A percentile compares a stretch with the other conserved stretches of the same genome.
Evolutionary conservation across 2,797 vertebrate genomes (phyloP).

Genomic region (Lepilemur ruficaudatus): DNA sequence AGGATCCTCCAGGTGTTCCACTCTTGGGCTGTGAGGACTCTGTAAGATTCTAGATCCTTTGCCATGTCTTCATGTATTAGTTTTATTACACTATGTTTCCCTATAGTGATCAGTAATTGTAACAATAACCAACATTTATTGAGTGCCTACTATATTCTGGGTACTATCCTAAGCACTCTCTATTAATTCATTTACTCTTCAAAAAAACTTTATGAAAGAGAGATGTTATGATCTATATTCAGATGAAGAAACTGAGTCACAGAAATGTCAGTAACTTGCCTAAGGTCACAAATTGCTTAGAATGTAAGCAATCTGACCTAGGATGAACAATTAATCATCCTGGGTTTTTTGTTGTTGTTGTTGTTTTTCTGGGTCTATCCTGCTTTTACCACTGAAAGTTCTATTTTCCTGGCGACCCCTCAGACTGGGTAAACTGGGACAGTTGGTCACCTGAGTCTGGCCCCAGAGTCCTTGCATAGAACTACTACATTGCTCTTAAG

Average conservation of each 20-base stretch:
- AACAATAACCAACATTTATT: neutral
- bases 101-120: neutral
- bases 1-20: neutral
- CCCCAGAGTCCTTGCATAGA: neutral
- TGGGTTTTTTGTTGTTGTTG: neutral
- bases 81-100: neutral
- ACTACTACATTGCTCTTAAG: neutral
- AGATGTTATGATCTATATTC: neutral
- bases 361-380: neutral
- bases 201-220: neutral
- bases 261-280: neutral
- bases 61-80: neutral
- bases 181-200: constrained; percentile 2
- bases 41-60: neutral
- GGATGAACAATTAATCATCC: neutral
- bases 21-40: neutral
- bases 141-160: neutral
- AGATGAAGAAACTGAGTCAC: neutral
- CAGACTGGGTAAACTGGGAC: neutral
- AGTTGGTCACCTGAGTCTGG: neutral
- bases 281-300: neutral
- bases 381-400: neutral
- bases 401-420: neutral
- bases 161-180: neutral
- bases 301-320: neutral